These are phyloP conservation scores for Merluccius polli DNA, from an alignment of 2,797 vertebrate genomes.

Conservation along the genomic window DNA sequence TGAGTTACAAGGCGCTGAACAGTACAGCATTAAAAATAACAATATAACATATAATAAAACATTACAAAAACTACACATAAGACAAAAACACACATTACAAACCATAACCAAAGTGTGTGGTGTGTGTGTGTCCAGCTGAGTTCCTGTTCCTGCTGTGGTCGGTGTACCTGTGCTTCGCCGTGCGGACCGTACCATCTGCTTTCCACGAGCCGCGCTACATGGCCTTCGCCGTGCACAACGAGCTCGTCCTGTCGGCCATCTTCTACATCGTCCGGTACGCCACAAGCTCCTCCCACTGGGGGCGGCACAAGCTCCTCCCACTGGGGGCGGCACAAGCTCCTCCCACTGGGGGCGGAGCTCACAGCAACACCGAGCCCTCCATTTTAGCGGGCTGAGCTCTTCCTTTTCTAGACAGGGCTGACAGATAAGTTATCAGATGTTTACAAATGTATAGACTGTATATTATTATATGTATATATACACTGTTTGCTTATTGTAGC, in stretches of 20 bases:
- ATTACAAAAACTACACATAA: too few relatives aligned
- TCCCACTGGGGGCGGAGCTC: too few relatives aligned
- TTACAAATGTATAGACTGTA: too few relatives aligned
- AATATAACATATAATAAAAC: too few relatives aligned
- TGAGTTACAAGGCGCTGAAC: too few relatives aligned
- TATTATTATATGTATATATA: too few relatives aligned
- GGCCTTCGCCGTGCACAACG: conserved; percentile 96
- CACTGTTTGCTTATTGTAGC: neutral
- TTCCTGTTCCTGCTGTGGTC: conserved; percentile 98
- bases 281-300: neutral
- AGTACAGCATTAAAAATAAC: too few relatives aligned
- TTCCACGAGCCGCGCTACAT: conserved; percentile 98
- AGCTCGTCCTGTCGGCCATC: conserved; percentile 91
- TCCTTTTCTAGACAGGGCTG: too few relatives aligned
- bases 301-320: too few relatives aligned
- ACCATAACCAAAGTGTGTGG: neutral
- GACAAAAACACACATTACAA: too few relatives aligned
- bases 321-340: too few relatives aligned
- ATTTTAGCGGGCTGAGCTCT: too few relatives aligned
- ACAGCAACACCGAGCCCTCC: neutral
- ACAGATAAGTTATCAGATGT: neutral
- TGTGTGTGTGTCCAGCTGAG: conserved; percentile 77
- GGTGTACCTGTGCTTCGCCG: conserved; percentile 95
- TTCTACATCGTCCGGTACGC: conserved; percentile 92
- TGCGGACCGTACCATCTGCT: conserved; percentile 94